These are phyloP conservation scores for Perca flavescens DNA, from an alignment of 2,113 vertebrate genomes.

Conservation along the genomic window DNA sequence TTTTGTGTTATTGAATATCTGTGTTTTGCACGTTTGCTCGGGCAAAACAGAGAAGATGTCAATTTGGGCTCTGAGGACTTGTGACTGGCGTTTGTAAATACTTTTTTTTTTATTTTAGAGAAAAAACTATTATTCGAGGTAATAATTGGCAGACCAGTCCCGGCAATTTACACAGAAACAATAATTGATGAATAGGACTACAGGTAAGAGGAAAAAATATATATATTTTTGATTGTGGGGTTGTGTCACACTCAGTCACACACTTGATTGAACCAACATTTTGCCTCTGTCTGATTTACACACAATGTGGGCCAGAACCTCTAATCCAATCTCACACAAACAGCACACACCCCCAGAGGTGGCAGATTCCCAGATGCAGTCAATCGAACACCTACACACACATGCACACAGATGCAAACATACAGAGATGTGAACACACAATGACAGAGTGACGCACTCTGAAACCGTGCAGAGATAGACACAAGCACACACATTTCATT, in stretches of 20 bases:
- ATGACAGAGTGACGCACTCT: conserved; percentile 6
- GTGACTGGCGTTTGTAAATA: no score
- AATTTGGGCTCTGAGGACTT: no score
- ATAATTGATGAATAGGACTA: no score
- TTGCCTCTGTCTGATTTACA: conserved; percentile 23
- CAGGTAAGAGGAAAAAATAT: no score
- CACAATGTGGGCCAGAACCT: not conserved
- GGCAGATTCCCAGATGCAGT: conserved; percentile 17
- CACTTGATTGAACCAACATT: conserved; percentile 21
- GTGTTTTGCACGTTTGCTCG: no score
- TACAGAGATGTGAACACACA: not conserved
- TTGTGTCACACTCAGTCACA: conserved; percentile 17
- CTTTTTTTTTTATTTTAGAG: no score
- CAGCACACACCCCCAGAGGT: conserved; percentile 25
- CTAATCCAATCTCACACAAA: conserved; percentile 46
- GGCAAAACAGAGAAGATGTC: no score
- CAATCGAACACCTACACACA: conserved; percentile 5
- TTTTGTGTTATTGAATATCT: no score
- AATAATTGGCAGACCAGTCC: no score
- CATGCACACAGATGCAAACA: not conserved
- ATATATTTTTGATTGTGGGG: no score
- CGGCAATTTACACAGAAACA: no score
- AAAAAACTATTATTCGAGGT: no score
- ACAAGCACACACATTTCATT: conserved; percentile 35
- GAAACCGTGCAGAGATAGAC: not conserved